phyloP scores from a whole-genome alignment of 1,140 invertebrate genomes.

The Homarus americanus region DNA sequence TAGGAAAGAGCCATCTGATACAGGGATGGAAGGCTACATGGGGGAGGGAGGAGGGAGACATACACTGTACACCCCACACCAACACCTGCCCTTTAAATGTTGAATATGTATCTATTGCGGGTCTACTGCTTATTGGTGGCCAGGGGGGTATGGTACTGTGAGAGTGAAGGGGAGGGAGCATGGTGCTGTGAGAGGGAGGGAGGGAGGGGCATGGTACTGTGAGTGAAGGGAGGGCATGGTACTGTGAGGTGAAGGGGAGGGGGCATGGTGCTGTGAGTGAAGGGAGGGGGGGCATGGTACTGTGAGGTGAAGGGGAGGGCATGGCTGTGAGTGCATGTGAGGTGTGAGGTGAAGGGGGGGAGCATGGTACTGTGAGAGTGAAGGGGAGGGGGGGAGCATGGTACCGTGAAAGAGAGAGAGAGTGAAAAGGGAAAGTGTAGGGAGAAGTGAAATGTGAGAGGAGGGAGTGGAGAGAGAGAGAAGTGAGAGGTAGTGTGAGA shows the following conservation, averaged over 20 bases:
- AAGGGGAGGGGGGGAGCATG: not conserved
- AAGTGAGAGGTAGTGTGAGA: too few species aligned
- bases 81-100: conserved; percentile 28
- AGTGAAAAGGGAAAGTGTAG: too few species aligned
- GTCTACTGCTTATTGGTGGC: not conserved
- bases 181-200: not conserved
- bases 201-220: not conserved
- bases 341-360: too few species aligned
- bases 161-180: not conserved
- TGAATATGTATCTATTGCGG: conserved; percentile 14
- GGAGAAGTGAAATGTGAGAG: not conserved
- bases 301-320: not conserved
- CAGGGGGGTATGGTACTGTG: not conserved
- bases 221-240: not conserved
- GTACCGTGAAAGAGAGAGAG: not conserved
- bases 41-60: not conserved
- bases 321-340: not conserved
- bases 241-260: not conserved
- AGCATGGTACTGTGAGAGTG: not conserved
- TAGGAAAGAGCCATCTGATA: too few species aligned
- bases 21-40: too few species aligned
- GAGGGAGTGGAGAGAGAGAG: too few species aligned
- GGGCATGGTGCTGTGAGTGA: not conserved
- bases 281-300: not conserved
- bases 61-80: not conserved